phyloP scores from a whole-genome alignment of 2,113 vertebrate genomes.

The Leptosomus discolor region DNA sequence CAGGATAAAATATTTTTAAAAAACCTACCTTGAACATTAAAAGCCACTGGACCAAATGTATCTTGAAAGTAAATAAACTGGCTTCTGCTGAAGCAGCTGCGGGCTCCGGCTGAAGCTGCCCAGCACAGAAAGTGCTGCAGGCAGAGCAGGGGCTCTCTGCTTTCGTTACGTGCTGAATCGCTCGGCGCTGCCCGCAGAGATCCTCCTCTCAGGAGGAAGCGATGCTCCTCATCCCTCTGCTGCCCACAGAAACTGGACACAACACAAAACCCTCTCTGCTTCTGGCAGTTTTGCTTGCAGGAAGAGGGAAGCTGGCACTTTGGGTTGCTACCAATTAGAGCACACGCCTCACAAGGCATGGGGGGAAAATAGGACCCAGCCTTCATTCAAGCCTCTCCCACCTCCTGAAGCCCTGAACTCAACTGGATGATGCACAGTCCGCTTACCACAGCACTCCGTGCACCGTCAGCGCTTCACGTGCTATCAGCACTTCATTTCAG shows the following conservation, averaged over 20 bases:
- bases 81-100: neutral
- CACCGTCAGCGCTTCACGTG: neutral
- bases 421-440: neutral
- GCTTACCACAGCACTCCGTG: neutral
- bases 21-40: neutral
- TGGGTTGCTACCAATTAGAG: neutral
- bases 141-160: neutral
- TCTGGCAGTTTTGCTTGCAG: neutral
- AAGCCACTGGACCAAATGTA: neutral
- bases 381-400: neutral
- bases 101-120: neutral
- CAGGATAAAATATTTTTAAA: neutral
- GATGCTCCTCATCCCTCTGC: neutral
- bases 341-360: neutral
- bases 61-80: neutral
- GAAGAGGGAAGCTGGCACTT: neutral
- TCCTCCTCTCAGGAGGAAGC: neutral
- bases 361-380: neutral
- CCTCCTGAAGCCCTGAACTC: neutral
- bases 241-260: neutral
- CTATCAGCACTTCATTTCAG: neutral
- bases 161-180: accelerated
- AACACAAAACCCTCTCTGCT: neutral
- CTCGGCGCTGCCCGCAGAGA: neutral
- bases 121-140: neutral